Evolutionary conservation across 2,888 invertebrate species (phyloP).

Genomic region (Colostygia pectinataria): DNA sequence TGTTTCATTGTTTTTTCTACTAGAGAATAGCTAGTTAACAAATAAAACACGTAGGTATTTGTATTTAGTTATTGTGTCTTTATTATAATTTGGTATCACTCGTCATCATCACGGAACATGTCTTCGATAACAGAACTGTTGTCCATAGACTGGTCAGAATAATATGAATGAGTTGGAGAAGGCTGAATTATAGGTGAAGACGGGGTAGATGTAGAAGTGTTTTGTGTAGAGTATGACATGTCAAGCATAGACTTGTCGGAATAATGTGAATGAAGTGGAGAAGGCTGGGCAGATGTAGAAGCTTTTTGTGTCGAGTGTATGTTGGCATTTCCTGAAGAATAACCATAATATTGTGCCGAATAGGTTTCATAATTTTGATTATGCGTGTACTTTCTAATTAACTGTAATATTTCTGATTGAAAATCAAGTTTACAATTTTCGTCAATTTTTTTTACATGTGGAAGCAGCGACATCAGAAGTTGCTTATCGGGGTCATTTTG

Average conservation of each 20-base stretch:
- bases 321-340: constrained; percentile 36
- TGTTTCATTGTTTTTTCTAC: constrained; percentile 1
- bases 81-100: constrained; percentile 34
- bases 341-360: constrained; percentile 38
- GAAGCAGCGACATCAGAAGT: constrained; percentile 35
- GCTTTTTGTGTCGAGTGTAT: constrained; percentile 38
- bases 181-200: constrained; percentile 37
- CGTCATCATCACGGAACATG: constrained; percentile 37
- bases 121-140: constrained; percentile 35
- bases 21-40: constrained; percentile 34
- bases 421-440: constrained; percentile 8
- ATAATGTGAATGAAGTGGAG: constrained; percentile 28
- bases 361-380: constrained; percentile 39
- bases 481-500: constrained; percentile 21
- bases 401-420: constrained; percentile 35
- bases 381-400: constrained; percentile 41
- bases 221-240: constrained; percentile 39
- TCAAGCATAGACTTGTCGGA: constrained; percentile 33
- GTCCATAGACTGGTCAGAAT: constrained; percentile 30
- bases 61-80: constrained; percentile 30
- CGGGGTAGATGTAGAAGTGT: constrained; percentile 33
- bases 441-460: constrained; percentile 29
- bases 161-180: constrained; percentile 33
- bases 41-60: constrained; percentile 38
- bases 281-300: constrained; percentile 35